phyloP scores from a whole-genome alignment of 2,888 invertebrate species.

The Pachliopta kotzebuea region DNA sequence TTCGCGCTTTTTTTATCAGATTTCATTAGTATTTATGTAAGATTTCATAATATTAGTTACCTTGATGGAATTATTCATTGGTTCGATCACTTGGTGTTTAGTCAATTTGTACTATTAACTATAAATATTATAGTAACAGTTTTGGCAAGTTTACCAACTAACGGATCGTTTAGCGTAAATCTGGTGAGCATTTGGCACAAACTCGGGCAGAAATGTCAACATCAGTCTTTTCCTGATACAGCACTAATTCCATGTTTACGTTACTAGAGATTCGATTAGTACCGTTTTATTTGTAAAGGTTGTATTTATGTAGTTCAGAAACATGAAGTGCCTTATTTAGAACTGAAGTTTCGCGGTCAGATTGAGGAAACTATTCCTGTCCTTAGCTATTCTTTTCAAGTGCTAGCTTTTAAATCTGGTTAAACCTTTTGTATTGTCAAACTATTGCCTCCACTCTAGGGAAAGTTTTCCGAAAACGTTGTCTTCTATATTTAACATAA shows the following conservation, averaged over 20 bases:
- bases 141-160: conserved; percentile 1
- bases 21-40: neutral
- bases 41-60: neutral
- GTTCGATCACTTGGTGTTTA: neutral
- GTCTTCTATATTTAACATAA: too few relatives aligned
- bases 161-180: neutral
- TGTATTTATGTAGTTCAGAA: neutral
- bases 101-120: neutral
- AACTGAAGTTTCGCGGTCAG: too few relatives aligned
- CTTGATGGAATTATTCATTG: neutral
- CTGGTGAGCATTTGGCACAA: neutral
- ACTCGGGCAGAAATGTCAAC: neutral
- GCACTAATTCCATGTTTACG: neutral
- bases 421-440: too few relatives aligned
- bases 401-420: too few relatives aligned
- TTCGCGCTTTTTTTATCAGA: too few relatives aligned
- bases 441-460: too few relatives aligned
- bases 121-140: neutral
- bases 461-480: too few relatives aligned
- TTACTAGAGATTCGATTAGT: neutral
- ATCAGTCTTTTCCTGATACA: neutral
- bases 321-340: neutral
- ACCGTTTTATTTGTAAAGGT: neutral
- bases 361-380: too few relatives aligned
- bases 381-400: too few relatives aligned